Percentiles rank a stretch among this genome's conserved stretches.
Evolutionary conservation across 2,888 invertebrate genomes (phyloP).

Genomic region (Hedya salicella): DNA sequence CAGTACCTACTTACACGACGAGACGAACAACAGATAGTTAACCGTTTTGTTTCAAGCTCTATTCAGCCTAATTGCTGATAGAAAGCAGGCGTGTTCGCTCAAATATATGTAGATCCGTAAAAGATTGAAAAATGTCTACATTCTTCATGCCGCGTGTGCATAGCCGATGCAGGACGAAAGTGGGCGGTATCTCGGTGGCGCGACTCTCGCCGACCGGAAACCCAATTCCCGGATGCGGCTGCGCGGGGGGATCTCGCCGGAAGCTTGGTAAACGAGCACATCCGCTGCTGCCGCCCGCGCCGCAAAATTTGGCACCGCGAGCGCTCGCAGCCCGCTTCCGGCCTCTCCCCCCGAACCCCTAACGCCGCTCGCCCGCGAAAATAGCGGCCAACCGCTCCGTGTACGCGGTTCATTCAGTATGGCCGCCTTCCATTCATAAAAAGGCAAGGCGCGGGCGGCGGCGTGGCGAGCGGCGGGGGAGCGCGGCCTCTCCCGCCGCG

Average conservation of each 20-base stretch:
- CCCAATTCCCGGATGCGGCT: slow-evolving; percentile 84
- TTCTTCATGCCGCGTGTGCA: slow-evolving; percentile 52
- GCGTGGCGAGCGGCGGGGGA: slow-evolving; percentile 80
- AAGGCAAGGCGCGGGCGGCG: slow-evolving; percentile 84
- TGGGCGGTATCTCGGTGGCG: slow-evolving; percentile 77
- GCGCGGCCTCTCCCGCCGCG: slow-evolving; percentile 80
- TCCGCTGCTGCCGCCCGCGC: slow-evolving; percentile 84
- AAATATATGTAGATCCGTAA: neutral
- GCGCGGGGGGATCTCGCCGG: slow-evolving; percentile 83
- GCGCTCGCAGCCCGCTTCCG: slow-evolving; percentile 83
- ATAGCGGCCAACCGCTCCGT: slow-evolving; percentile 85
- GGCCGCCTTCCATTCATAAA: slow-evolving; percentile 90
- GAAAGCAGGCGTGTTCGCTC: slow-evolving; percentile 7
- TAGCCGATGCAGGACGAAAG: slow-evolving; percentile 73
- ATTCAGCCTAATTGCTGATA: slow-evolving; percentile 3
- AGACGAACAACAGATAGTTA: slow-evolving; percentile 46
- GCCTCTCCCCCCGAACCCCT: slow-evolving; percentile 79
- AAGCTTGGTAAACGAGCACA: slow-evolving; percentile 84
- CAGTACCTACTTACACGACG: slow-evolving; percentile 53
- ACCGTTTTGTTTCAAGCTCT: neutral
- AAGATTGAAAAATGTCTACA: slow-evolving; percentile 26
- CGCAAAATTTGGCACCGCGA: slow-evolving; percentile 85
- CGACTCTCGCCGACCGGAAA: slow-evolving; percentile 83
- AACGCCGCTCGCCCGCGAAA: slow-evolving; percentile 79
- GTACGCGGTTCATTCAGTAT: slow-evolving; percentile 89